These are phyloP conservation scores for Cylloceria caligata DNA, from an alignment of 2,888 invertebrate species.

Conservation along the genomic window DNA sequence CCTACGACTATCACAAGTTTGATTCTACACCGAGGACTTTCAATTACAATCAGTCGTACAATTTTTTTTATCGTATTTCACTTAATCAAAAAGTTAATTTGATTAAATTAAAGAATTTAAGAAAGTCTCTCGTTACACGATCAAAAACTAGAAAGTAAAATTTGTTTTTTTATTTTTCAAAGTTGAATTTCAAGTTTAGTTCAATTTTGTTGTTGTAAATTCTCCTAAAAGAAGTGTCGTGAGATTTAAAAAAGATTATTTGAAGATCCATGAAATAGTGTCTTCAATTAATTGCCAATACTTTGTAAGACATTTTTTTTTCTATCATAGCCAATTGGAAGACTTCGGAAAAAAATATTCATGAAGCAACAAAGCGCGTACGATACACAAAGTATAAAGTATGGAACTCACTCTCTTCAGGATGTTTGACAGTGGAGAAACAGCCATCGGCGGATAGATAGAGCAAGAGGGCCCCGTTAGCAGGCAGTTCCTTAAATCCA, in stretches of 20 bases:
- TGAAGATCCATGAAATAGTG: too few relatives aligned
- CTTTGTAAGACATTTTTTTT: not conserved
- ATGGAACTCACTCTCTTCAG: constrained; percentile 92
- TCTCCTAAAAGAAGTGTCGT: too few relatives aligned
- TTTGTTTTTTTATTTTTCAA: too few relatives aligned
- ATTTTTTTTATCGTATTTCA: constrained; percentile 16
- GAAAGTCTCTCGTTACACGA: too few relatives aligned
- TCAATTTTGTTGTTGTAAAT: too few relatives aligned
- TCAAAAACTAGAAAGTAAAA: too few relatives aligned
- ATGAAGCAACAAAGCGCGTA: not conserved
- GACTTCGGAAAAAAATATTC: not conserved
- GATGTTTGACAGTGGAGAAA: constrained; percentile 92
- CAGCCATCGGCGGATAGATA: constrained; percentile 98
- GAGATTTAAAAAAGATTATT: too few relatives aligned
- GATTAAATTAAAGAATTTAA: too few relatives aligned
- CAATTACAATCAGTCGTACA: not conserved
- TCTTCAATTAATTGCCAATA: not conserved
- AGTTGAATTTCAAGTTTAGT: not conserved
- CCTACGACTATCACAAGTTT: not conserved
- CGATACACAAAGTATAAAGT: not conserved
- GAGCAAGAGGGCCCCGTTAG: constrained; percentile 95
- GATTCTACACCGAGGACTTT: constrained; percentile 9
- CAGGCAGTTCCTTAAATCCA: constrained; percentile 96
- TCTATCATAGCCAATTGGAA: not conserved
- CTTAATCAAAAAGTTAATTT: too few relatives aligned